These are phyloP conservation scores for Ascidia mentula DNA, from an alignment of 23 tunicate species.

Conservation along the genomic window DNA sequence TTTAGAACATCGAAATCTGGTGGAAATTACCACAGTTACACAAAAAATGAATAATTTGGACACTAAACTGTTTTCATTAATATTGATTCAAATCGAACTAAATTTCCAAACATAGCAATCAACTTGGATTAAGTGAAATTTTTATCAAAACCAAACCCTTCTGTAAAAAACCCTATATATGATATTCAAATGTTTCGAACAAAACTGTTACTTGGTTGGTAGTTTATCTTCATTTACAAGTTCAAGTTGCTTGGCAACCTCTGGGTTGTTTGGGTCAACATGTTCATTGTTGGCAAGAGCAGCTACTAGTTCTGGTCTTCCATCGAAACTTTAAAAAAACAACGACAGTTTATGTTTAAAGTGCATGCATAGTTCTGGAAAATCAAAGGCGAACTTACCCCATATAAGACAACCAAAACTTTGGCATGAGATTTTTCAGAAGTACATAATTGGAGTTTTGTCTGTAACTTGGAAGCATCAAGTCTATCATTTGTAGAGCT, in stretches of 20 bases:
- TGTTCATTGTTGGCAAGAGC: not conserved
- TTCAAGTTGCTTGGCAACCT: not conserved
- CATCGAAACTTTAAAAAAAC: not conserved
- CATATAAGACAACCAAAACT: conserved; percentile 47
- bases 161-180: not conserved
- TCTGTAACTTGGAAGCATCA: conserved; percentile 46
- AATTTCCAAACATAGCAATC: not conserved
- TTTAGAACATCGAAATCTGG: too few species aligned
- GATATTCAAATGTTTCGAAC: not conserved
- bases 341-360: not conserved
- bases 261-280: not conserved
- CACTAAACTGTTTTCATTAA: not conserved
- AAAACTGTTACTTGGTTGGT: not conserved
- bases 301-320: not conserved
- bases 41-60: too few species aligned
- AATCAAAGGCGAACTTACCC: conserved; percentile 36
- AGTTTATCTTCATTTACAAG: not conserved
- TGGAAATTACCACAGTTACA: too few species aligned
- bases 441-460: conserved; percentile 37
- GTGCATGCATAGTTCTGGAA: not conserved
- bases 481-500: conserved; percentile 46
- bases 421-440: conserved; percentile 1
- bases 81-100: too few species aligned
- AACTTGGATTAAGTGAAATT: not conserved
- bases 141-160: not conserved